A percentile compares a stretch with the other conserved stretches of the same genome.
phyloP scores from a whole-genome alignment of 2,888 invertebrate species.

The Caenorhabditis macrosperma region DNA sequence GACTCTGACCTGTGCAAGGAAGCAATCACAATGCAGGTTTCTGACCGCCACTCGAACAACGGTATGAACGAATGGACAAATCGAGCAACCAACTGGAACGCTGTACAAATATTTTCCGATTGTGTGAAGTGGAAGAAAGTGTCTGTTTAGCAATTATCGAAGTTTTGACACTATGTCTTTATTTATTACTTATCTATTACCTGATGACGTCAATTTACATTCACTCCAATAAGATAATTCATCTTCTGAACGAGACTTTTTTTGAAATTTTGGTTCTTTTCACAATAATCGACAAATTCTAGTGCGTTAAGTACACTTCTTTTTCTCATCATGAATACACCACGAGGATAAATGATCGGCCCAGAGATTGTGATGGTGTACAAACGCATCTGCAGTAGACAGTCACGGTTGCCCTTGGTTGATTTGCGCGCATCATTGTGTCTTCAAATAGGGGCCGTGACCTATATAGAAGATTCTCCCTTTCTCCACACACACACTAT shows the following conservation, averaged over 20 bases:
- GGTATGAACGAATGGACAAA: conserved; percentile 55
- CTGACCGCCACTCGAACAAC: conserved; percentile 44
- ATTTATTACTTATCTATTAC: too few relatives aligned
- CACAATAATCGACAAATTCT: too few relatives aligned
- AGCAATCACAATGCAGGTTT: conserved; percentile 8
- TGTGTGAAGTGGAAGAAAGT: conserved; percentile 45
- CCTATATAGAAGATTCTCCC: conserved; percentile 34
- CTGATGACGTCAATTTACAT: too few relatives aligned
- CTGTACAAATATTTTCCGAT: conserved; percentile 22
- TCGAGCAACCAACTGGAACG: conserved; percentile 33
- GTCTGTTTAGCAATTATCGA: too few relatives aligned
- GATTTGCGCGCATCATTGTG: conserved; percentile 40
- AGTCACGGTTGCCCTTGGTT: conserved; percentile 31
- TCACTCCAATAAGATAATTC: too few relatives aligned
- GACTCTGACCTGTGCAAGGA: conserved; percentile 27
- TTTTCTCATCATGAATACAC: too few relatives aligned
- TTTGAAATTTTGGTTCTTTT: too few relatives aligned
- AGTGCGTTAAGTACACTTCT: too few relatives aligned
- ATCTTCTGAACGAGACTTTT: too few relatives aligned
- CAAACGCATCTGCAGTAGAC: too few relatives aligned
- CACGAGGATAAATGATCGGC: too few relatives aligned
- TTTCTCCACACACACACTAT: not conserved
- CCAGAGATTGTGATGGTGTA: not conserved
- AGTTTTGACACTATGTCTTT: not conserved
- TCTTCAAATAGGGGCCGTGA: conserved; percentile 48